Base-by-base conservation (phyloP, 2,113 vertebrate species). In the Oncorhynchus mykiss region DNA sequence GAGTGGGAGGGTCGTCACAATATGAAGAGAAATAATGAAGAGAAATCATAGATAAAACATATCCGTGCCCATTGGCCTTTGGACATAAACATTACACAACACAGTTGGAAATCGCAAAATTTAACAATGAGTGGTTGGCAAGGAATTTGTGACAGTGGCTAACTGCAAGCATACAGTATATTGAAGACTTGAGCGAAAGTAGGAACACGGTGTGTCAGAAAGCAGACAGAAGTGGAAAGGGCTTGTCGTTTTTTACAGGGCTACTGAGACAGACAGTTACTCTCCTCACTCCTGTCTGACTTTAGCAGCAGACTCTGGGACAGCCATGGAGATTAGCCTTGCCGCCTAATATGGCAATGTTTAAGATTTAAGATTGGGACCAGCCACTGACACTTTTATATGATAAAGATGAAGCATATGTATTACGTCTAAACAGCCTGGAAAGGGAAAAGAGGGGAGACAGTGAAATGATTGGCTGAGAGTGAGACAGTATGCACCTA, bases 331-430 rank as follows among this genome's bases (percentile, higher is more conserved):
- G 12, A 45, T 72, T 34, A 76, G 13, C 22, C 5, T 20, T 64
- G 78, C 69, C 60, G 62, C 31, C 14, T 82, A 77, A 84, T 67
- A 67, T n/a, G 14, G 12, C 65, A 6, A 16, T 29, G 29, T 67
- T 25, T 31, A 45, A 45, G 39, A 45, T 11, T 45, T 45, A 66
- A 66, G 24, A 25, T 11, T 66, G 25, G 9, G 64, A 66, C 64
- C 11, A 66, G 25, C n/a, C 25, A 24, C 9, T 25, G 65, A 18
- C 65, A 67, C 65, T 29, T 67, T 67, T 67, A 67, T 67, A 12
- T 31, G 65, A 67, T 31, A 29, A 2, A 29, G 25, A 67, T 31
- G 12, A 67, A n/a, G 65, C 22, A 27, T 67, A 67, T 67, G 24
- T 64, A 25, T 67, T 25, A 27, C 5, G 2, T 22, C 59, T 62